Evolutionary conservation across 2,113 vertebrate species (phyloP), one percentile per base, ranked within the genome.

Genomic region (Colinus virginianus): DNA sequence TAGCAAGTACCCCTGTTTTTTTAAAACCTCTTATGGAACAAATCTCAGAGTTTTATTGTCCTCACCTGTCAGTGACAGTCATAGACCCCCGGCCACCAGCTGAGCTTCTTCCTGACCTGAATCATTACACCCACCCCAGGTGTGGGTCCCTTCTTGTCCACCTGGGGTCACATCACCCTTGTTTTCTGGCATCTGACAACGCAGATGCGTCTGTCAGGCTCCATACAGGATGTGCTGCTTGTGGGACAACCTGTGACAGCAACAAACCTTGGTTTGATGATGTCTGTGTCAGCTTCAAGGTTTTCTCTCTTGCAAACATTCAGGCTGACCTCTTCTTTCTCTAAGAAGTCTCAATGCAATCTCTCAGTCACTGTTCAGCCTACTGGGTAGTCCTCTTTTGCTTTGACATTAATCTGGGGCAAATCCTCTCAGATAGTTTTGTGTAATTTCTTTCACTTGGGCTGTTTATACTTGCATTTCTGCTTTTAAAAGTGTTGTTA

Each of bases 151-250:
- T 25, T 1, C 19, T 43, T 67, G 11, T 18, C 46, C 22, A 38
- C 9, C 30, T 1, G 1, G 18, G 36, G 17, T 62, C 36, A 80
- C 46, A 7, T 13, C 61, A 4, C 74, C 3, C 49, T 40, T 23
- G 17, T 4, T 3, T 68, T 13, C 21, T 13, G 0, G 0, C 10
- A 20, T 56, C 16, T 81, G 66, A 46, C 25, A 7, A 21, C 0
- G 0, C 40, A 75, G n/a, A 18, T 45, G 48, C 48, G n/a, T 76
- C 38, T 40, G 9, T 64, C 38, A 59, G 63, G 32, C 28, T 64
- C 80, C 46, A 25, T 30, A 74, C 72, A 59, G 38, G 49, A 38
- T 61, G 9, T 63, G 74, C 8, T 11, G 1, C 48, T 76, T 22
- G 18, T 51, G 49, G 22, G n/a, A 61, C 23, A 53, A 14, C 12